Conservation (phyloP, 1,140 invertebrate species). For the Whitmania pigra region DNA sequence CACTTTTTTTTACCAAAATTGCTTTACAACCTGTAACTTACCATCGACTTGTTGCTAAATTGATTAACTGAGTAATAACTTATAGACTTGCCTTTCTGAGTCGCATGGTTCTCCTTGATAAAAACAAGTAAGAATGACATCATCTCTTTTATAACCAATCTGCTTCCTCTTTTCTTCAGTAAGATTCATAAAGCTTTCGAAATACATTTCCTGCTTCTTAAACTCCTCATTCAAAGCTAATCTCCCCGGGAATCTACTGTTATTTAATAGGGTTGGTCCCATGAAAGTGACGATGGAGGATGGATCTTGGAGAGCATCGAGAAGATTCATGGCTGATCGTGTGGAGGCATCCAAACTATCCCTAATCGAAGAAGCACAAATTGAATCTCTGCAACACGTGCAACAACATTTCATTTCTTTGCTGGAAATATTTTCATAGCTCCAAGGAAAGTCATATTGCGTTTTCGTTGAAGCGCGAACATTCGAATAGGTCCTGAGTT, state of each 20-base stretch:
- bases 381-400: neutral
- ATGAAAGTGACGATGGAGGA: neutral
- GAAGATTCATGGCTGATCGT: neutral
- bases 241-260: neutral
- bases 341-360: neutral
- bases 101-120: neutral
- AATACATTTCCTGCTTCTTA: neutral
- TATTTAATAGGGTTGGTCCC: neutral
- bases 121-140: slow-evolving; percentile 11
- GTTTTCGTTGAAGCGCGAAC: neutral
- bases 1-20: slow-evolving; percentile 1
- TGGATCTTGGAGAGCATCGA: neutral
- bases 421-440: neutral
- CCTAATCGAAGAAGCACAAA: neutral
- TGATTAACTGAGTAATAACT: neutral
- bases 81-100: neutral
- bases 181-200: slow-evolving; percentile 5
- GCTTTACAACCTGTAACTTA: neutral
- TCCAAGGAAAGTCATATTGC: neutral
- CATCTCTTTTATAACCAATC: neutral
- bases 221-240: slow-evolving; percentile 1
- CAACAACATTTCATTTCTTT: neutral
- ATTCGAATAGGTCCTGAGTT: too few relatives aligned
- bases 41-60: neutral
- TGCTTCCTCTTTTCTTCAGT: neutral